Evolutionary conservation across 1,140 invertebrate genomes (phyloP), one percentile per base, ranked within the genome.

Genomic region (Philopotamus ludificatus): DNA sequence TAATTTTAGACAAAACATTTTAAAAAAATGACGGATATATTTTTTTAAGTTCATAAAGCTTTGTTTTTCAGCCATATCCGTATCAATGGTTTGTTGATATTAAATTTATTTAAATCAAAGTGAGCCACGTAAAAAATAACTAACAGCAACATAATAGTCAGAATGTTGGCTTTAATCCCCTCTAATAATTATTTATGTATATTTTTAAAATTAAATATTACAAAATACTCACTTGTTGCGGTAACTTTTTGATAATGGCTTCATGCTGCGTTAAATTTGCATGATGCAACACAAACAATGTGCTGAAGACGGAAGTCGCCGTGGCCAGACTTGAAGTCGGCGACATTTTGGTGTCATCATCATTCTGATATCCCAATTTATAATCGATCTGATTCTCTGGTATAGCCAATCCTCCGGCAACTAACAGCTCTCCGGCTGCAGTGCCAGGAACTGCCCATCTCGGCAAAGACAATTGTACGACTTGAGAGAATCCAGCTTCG

Each of bases 401-500:
- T 1, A 86, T 73, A 25, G 83, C 79, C 3, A 87, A 74, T 47
- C 85, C 85, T 16, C 85, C 85, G 34, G 83, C 79, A 1, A 87
- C 79, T 0, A 84, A 73, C 0, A 87, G 74, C 9, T 81, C 77
- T 0, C 85, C 85, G 58, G 77, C 77, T 42, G 86, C 84, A 1
- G 85, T 84, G 0, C 85, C 85, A 3, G 85, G 84, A 1, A 87
- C 83, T 4, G 85, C 81, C 3, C 81, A 83, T 26, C 79, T 80
- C 0, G 85, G 85, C 2, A 85, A 78, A 65, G 85, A 83, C 3
- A 87, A 76, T 71, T 86, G 85, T 0, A 87, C 72, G 0, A 87
- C 85, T 81, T 86, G 85, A 1, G 84, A 86, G 71, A 85, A 86
- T 1, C 85, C 85, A 2, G 85, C 83, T 76, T 87, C 85, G 64